phyloP scores from a whole-genome alignment of 2,888 invertebrate genomes.

The Elegia similella region DNA sequence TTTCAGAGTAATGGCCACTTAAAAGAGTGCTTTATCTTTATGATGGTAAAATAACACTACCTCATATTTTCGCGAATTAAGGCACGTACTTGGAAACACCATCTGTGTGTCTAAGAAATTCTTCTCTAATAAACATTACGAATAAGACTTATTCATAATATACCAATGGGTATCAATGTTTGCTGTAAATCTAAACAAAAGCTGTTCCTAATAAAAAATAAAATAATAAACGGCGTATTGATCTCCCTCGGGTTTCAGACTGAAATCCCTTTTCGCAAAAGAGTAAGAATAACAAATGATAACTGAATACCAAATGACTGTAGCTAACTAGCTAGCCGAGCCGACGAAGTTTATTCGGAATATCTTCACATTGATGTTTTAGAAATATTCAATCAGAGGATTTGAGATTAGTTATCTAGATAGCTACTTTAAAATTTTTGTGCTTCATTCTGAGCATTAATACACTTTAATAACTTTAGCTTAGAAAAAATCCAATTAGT shows the following conservation, averaged over 20 bases:
- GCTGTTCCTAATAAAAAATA: background rate
- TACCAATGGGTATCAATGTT: too few relatives aligned
- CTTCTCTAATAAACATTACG: too few relatives aligned
- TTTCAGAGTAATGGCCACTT: background rate
- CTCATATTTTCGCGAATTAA: too few relatives aligned
- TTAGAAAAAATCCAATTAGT: too few relatives aligned
- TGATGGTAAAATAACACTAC: too few relatives aligned
- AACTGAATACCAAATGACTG: conserved; percentile 9
- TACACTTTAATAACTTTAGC: too few relatives aligned
- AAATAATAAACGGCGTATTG: background rate
- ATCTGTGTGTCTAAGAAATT: too few relatives aligned
- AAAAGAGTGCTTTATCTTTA: background rate
- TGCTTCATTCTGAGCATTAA: too few relatives aligned
- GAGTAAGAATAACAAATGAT: conserved; percentile 8
- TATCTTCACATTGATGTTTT: conserved; percentile 5
- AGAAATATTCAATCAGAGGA: background rate
- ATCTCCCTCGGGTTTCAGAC: background rate
- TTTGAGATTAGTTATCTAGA: background rate
- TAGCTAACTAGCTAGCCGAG: conserved; percentile 1
- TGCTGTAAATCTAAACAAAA: background rate
- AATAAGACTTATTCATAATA: too few relatives aligned
- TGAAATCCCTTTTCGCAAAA: background rate
- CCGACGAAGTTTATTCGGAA: background rate
- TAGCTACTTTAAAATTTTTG: too few relatives aligned
- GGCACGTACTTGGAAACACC: too few relatives aligned